A percentile compares a stretch with the other conserved stretches of the same genome.
These are phyloP conservation scores for Jaculus jaculus DNA, from an alignment of 2,113 vertebrate genomes.

Conservation along the genomic window DNA sequence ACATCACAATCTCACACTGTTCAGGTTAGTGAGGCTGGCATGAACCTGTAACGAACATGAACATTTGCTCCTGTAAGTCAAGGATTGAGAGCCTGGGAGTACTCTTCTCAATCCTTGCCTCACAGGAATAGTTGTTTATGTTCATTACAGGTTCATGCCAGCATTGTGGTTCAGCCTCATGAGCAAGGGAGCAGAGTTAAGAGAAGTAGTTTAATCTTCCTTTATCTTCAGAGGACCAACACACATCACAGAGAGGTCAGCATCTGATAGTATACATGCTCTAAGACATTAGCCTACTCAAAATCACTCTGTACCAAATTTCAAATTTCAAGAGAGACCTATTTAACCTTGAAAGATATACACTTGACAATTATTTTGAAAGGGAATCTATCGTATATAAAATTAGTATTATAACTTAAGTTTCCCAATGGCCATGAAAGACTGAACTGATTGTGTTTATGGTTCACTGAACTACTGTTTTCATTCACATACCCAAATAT, in stretches of 20 bases:
- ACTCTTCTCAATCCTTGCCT: constrained; percentile 1
- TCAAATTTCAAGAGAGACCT: background rate
- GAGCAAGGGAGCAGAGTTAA: background rate
- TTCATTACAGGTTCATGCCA: constrained; percentile 27
- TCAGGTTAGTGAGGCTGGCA: no score
- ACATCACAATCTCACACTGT: no score
- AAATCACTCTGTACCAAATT: background rate
- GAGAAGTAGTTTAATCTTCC: background rate
- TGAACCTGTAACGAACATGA: no score
- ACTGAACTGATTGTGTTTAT: background rate
- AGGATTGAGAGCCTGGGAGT: background rate
- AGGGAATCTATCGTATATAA: background rate
- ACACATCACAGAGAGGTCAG: background rate
- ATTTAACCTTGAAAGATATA: background rate
- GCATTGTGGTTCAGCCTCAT: background rate
- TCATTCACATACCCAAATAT: constrained; percentile 13
- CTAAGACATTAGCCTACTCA: background rate
- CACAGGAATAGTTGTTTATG: background rate
- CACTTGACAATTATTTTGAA: background rate
- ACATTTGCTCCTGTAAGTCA: no score
- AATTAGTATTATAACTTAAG: background rate
- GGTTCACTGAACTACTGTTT: background rate
- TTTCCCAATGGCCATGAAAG: background rate
- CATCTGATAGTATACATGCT: background rate
- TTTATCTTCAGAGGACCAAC: constrained; percentile 3